Evolutionary conservation across 2,888 invertebrate genomes (phyloP).

Genomic region (Caenorhabditis uteleia): DNA sequence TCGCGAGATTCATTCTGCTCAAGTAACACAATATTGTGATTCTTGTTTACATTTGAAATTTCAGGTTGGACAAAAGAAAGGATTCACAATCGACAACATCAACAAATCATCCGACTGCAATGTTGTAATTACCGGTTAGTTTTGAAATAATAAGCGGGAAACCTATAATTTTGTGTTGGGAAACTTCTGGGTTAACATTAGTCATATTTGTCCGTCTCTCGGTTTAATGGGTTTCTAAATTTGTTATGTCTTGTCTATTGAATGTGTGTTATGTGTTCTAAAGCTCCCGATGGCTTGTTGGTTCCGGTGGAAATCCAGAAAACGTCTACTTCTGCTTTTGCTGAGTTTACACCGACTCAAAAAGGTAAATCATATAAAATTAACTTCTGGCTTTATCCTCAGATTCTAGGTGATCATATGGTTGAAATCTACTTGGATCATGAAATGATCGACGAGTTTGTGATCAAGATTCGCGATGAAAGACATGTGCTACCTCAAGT

Average conservation of each 20-base stretch:
- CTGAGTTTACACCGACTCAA: constrained; percentile 35
- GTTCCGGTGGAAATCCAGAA: constrained; percentile 53
- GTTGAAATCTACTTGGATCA: constrained; percentile 58
- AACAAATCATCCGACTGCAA: constrained; percentile 63
- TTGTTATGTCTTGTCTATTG: constrained; percentile 23
- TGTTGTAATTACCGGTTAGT: constrained; percentile 67
- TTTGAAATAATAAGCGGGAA: too few species aligned
- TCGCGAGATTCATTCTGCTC: constrained; percentile 40
- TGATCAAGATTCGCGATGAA: constrained; percentile 32
- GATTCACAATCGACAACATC: constrained; percentile 65
- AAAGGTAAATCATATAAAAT: constrained; percentile 10
- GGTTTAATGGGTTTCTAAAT: constrained; percentile 21
- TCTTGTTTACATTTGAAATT: constrained; percentile 6
- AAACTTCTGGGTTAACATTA: constrained; percentile 16
- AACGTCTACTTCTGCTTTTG: constrained; percentile 53
- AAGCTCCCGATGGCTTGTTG: constrained; percentile 59
- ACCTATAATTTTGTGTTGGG: too few species aligned
- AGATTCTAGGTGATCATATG: constrained; percentile 53
- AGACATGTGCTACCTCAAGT: constrained; percentile 39
- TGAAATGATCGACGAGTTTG: constrained; percentile 36
- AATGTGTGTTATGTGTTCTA: constrained; percentile 39
- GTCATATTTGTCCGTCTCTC: constrained; percentile 8
- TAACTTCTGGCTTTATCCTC: neutral
- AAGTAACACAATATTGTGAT: constrained; percentile 12
- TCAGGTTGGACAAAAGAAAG: constrained; percentile 64